These are phyloP conservation scores for Achroia grisella DNA, from an alignment of 1,140 invertebrate species.

Conservation along the genomic window DNA sequence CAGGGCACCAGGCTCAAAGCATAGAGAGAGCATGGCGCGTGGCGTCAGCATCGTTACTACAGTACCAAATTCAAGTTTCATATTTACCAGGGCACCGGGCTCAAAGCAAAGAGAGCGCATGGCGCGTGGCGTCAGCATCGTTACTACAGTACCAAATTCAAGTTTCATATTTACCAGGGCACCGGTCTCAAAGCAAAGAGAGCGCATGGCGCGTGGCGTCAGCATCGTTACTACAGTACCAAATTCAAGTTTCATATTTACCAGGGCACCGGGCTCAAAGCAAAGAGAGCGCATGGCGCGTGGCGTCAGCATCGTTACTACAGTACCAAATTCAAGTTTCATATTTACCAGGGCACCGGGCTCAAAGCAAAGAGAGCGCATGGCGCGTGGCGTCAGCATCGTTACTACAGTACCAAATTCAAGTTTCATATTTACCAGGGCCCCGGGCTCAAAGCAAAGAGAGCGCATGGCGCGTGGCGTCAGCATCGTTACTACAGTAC, in stretches of 20 bases:
- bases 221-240: not conserved
- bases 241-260: no score
- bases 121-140: not conserved
- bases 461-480: not conserved
- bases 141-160: no score
- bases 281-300: not conserved
- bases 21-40: not conserved
- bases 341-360: no score
- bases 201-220: not conserved
- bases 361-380: constrained; percentile 2
- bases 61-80: constrained; percentile 5
- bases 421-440: no score
- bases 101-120: constrained; percentile 2
- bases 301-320: not conserved
- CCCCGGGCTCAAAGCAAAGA: constrained; percentile 3
- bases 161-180: no score
- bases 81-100: not conserved
- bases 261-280: constrained; percentile 3
- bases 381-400: not conserved
- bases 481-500: not conserved
- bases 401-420: no score
- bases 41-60: not conserved
- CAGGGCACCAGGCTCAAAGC: constrained; percentile 1
- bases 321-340: no score
- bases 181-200: constrained; percentile 2